A percentile compares a stretch with the other conserved stretches of the same genome.
Evolutionary conservation across 1,140 invertebrate species (phyloP).

Genomic region (Chrysomallon squamiferum): DNA sequence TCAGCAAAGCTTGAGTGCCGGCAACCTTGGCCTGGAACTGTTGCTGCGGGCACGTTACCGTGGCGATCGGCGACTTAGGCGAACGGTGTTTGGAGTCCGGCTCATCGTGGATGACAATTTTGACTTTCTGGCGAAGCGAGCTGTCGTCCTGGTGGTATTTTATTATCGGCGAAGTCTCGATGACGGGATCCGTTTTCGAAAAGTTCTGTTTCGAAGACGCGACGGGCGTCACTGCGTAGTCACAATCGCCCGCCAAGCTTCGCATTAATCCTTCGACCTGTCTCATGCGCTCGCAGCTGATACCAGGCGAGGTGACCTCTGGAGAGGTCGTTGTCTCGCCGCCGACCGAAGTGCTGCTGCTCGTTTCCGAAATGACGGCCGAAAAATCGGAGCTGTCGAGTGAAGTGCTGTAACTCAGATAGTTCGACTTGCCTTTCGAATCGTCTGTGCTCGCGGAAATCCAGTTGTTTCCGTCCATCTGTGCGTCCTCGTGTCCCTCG

Average conservation of each 20-base stretch:
- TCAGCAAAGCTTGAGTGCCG: conserved; percentile 9
- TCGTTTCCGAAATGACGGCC: not conserved
- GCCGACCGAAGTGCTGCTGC: not conserved
- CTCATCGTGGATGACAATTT: not conserved
- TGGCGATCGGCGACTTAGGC: not conserved
- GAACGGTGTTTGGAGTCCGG: not conserved
- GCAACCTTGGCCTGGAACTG: no score
- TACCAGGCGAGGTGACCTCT: not conserved
- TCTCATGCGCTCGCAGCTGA: not conserved
- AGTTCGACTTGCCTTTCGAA: not conserved
- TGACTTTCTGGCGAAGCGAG: not conserved
- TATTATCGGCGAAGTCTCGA: no score
- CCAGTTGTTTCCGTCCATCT: not conserved
- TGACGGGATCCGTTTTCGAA: no score
- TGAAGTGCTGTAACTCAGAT: not conserved
- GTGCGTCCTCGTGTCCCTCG: not conserved
- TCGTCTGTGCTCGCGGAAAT: not conserved
- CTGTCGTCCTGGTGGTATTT: not conserved
- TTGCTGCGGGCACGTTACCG: no score
- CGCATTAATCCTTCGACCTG: not conserved
- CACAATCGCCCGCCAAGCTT: not conserved
- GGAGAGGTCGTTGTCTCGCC: not conserved
- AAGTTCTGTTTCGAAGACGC: not conserved
- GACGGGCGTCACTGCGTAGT: not conserved
- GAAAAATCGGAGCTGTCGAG: conserved; percentile 1